A percentile compares a stretch with the other conserved stretches of the same genome.
These are phyloP conservation scores for Hermaeophaga mercurialis DNA, from an alignment of 2,888 invertebrate genomes.

Conservation along the genomic window DNA sequence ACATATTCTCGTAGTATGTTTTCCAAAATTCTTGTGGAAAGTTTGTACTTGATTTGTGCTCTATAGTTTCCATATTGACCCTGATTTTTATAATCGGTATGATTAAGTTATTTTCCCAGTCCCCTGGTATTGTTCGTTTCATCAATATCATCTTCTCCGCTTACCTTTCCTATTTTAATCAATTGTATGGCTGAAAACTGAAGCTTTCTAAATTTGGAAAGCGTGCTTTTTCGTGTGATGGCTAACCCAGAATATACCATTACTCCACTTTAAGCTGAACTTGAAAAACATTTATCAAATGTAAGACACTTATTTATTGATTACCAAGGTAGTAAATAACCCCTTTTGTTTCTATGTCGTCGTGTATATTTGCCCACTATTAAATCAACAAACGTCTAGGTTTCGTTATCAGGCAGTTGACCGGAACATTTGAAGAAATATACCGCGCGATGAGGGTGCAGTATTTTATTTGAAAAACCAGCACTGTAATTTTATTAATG, in stretches of 20 bases:
- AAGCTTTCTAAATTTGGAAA: too few relatives aligned
- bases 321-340: conserved; percentile 13
- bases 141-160: too few relatives aligned
- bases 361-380: conserved; percentile 16
- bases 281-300: conserved; percentile 19
- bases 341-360: conserved; percentile 16
- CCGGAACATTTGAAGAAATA: conserved; percentile 40
- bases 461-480: conserved; percentile 43
- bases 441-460: conserved; percentile 31
- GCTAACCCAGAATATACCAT: conserved; percentile 11
- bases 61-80: too few relatives aligned
- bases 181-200: too few relatives aligned
- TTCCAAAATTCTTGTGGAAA: too few relatives aligned
- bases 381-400: conserved; percentile 25
- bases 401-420: conserved; percentile 24
- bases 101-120: too few relatives aligned
- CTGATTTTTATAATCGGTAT: too few relatives aligned
- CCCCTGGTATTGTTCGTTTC: too few relatives aligned
- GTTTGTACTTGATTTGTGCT: too few relatives aligned
- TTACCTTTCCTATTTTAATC: too few relatives aligned
- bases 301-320: conserved; percentile 18
- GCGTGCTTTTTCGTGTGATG: conserved; percentile 2
- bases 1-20: too few relatives aligned
- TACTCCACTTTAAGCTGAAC: conserved; percentile 5
- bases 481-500: conserved; percentile 47